phyloP scores from a whole-genome alignment of 2,113 vertebrate species.

The Ascaphus truei region DNA sequence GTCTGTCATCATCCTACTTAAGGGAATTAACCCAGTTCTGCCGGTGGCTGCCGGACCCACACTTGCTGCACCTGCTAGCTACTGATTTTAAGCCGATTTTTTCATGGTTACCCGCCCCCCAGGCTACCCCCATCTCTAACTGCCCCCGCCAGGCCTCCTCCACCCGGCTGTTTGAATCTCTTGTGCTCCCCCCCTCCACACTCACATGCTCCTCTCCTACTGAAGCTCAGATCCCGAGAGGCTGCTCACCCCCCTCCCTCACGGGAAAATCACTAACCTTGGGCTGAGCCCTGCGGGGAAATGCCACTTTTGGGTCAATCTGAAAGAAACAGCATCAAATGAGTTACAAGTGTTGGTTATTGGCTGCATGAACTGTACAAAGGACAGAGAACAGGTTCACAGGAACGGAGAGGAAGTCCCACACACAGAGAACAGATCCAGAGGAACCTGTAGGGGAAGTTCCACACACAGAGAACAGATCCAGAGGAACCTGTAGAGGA shows the following conservation, averaged over 20 bases:
- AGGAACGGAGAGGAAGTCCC: no score
- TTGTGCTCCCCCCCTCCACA: conserved; percentile 64
- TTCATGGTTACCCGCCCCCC: conserved; percentile 57
- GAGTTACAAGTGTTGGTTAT: neutral
- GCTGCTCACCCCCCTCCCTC: no score
- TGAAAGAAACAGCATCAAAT: conserved; percentile 58
- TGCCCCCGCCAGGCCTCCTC: conserved; percentile 11
- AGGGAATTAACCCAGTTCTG: conserved; percentile 71
- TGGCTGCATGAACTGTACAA: no score
- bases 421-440: no score
- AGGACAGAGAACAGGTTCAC: no score
- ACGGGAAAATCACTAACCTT: conserved; percentile 95
- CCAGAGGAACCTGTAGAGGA: no score
- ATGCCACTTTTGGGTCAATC: conserved; percentile 98
- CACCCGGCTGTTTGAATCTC: conserved; percentile 48
- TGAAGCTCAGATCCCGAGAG: neutral
- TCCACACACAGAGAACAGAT: no score
- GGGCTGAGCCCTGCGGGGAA: conserved; percentile 95
- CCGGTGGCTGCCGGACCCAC: conserved; percentile 13
- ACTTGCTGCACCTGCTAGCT: conserved; percentile 50
- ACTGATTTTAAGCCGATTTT: conserved; percentile 42
- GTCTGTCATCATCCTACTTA: conserved; percentile 83
- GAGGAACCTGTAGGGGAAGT: no score
- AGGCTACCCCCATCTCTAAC: conserved; percentile 44
- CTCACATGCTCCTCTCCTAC: conserved; percentile 43